Evolutionary conservation across 2,888 invertebrate species (phyloP), one percentile per base, ranked within the genome.

Genomic region (Pollenia amentaria): DNA sequence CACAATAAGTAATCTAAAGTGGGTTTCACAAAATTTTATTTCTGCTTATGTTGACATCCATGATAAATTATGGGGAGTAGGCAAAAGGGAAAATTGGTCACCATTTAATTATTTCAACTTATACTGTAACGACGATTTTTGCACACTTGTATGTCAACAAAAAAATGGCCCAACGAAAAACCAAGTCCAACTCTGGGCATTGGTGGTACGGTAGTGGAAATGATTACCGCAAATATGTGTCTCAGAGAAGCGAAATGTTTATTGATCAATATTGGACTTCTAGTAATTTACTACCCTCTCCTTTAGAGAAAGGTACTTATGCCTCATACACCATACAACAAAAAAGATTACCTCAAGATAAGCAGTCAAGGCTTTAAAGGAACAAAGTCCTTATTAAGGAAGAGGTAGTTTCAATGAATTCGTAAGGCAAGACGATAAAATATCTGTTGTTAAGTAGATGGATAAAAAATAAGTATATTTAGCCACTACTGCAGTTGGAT

Each of bases 381-480:
- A 40, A 46, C 48, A 60, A 46, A 3, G 46, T 21, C 8, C 21
- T 73, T 44, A 21, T 21, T 21, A 21, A 53, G 51, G 40, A 40
- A 64, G 75, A 75, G 76, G n/a, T 18, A 53, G 53, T 53, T 53
- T 53, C 14, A 16, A 53, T 53, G 53, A 75, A 62, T 64, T 62
- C 38, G 75, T 75, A 14, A 75, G 46, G 29, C 60, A 75, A 44
- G 46, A 60, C 44, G 73, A 46, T 9, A 73, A 76, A 64, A 44
- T 65, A 18, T 60, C 29, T 51, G 65, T 53, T 40, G 29, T 76
- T 11, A 62, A 65, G 38, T 76, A 42, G 40, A 76, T 38, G 64
- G 42, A 53, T 51, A 76, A 53, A 14, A 51, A 65, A 42, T 76
- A 53, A 1, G 53, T 76, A 9, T 57, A 29, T 57, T 3, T 57